Evolutionary conservation across 2,888 invertebrate genomes (phyloP), one percentile per base, ranked within the genome.

Genomic region (Salticus scenicus): DNA sequence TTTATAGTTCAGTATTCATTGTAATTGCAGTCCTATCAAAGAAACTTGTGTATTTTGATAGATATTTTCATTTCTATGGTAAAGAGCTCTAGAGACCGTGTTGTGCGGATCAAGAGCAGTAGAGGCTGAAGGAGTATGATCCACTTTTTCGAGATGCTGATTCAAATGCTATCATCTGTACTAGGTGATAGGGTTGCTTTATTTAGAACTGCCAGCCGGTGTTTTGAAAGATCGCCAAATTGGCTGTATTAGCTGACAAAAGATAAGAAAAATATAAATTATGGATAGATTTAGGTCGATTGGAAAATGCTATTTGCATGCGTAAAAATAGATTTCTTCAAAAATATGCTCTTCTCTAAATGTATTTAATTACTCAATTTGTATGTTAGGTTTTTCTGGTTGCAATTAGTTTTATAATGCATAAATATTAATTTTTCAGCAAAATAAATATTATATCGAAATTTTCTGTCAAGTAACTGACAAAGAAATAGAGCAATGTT

Each of bases 151-250:
- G 74, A 81, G 81, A 81, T 75, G 81, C 81, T 81, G 82, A 75
- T 82, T 75, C 82, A 82, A 82, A 75, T 82, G 82, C 82, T 82
- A 42, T 75, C 82, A 70, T 76, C 75, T 75, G 63, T 64, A 71
- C 71, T 42, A 51, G 69, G 47, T 70, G 78, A 82, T 74, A 75
- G 75, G 82, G 82, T 82, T 82, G 82, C 82, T 82, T 82, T 75
- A 69, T 75, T 82, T 75, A 63, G 64, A 75, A 69, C 69, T 37
- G 69, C 37, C 37, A 33, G 69, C 24, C 74, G 57, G n/a, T 69
- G 74, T 27, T 75, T 75, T 82, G 75, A 75, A 30, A 41, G 63
- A 28, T 82, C 82, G 82, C 82, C 82, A 82, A 82, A 14, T 82
- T 82, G 75, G 75, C 82, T 47, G 31, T 63, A 24, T 24, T 70